phyloP scores from a whole-genome alignment of 2,113 vertebrate species.

The Heterotilapia buettikoferi region DNA sequence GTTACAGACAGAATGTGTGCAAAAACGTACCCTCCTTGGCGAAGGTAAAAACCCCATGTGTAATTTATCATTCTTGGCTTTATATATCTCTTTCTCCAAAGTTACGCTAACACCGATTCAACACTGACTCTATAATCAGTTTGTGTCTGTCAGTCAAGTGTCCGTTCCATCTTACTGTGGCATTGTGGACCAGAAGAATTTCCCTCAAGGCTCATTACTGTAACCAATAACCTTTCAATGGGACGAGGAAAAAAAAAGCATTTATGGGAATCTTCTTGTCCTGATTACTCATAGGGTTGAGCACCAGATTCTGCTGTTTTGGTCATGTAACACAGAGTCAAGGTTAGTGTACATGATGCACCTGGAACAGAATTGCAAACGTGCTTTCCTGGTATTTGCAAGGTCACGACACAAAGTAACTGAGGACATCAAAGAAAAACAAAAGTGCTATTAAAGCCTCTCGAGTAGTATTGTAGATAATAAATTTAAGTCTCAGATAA shows the following conservation, averaged over 20 bases:
- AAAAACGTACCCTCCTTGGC: accelerated
- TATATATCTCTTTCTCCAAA: neutral
- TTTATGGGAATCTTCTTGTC: neutral
- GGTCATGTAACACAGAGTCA: neutral
- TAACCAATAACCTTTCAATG: neutral
- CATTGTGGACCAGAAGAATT: neutral
- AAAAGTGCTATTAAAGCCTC: neutral
- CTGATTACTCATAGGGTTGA: accelerated
- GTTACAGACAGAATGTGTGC: accelerated
- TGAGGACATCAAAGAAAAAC: neutral
- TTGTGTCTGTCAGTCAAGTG: neutral
- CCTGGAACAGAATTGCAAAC: accelerated
- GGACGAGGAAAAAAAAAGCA: accelerated
- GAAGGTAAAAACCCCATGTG: neutral
- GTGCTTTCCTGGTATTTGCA: neutral
- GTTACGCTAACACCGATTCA: neutral
- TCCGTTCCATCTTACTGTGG: neutral
- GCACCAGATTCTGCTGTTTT: neutral
- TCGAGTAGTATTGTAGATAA: neutral
- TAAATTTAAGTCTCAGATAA: neutral
- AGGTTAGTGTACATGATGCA: no score
- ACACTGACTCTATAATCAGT: neutral
- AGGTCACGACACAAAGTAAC: neutral
- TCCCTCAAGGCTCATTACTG: neutral
- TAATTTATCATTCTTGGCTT: neutral